Base-by-base conservation (phyloP, 2,888 invertebrate species). In the Pomacea canaliculata region DNA sequence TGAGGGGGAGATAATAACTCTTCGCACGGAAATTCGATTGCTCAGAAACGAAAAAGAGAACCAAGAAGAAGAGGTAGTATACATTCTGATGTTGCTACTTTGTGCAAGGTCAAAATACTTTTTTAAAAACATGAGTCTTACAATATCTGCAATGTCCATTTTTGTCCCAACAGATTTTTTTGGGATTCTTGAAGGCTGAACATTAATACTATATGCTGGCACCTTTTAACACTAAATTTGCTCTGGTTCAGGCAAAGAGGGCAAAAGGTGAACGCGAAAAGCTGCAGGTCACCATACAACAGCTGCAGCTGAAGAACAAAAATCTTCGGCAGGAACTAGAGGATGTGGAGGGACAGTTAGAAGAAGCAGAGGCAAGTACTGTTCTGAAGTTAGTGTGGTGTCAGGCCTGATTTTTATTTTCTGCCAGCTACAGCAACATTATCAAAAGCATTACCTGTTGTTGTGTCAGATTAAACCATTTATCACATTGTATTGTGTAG, bases 1-100 rank as follows among this genome's bases (percentile, higher is more conserved):
- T 16, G 87, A 88, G 70, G 83, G 83, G 67, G 88, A 88, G 79
- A 81, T 87, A 18, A 80, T 88, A 10, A 80, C 83, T 4, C 74
- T 85, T 63, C 83, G 84, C 70, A 80, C 82, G 16, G 83, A 85
- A 76, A 78, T 87, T 19, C 79, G 84, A 70, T 76, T 78, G 3
- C 70, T 84, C 37, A 85, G 87, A 72, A 81, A 75, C 27, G 85
- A 88, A 72, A 85, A 83, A 12, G 79, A 81, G 46, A 80, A 80
- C 37, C 78, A 84, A 16, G 84, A 85, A 60, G 82, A 83, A 56
- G 82, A 85, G 82, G 88, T 88, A 71, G 70, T 70, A 19, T 51
- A 13, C 27, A 48, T 66, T 16, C 10, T 56, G 70, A 70, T 13
- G 1, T 56, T 56, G 51, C 51, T 13, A 37, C 37, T 37, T 37